Percentiles rank a stretch among this genome's conserved stretches.
Conservation (phyloP, 1,140 invertebrate species). For the Camponotus floridanus region DNA sequence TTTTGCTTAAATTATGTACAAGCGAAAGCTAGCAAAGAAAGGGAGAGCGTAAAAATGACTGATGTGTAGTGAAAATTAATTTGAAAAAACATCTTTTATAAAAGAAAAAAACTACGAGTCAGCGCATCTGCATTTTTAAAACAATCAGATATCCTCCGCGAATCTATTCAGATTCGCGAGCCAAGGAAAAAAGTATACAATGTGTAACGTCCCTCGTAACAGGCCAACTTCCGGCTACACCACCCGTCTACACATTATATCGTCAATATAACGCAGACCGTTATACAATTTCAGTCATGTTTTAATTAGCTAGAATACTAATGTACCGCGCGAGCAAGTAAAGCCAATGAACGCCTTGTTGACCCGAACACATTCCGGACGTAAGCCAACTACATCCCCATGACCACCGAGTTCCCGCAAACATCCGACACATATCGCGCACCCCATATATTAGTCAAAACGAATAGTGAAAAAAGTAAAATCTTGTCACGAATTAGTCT, state of each 20-base stretch:
- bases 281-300: constrained; percentile 75
- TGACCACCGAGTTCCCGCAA: constrained; percentile 36
- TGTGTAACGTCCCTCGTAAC: constrained; percentile 47
- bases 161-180: constrained; percentile 61
- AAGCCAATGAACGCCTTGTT: constrained; percentile 68
- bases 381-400: constrained; percentile 43
- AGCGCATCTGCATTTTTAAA: constrained; percentile 50
- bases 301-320: constrained; percentile 77
- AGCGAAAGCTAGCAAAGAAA: background rate
- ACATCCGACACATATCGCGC: constrained; percentile 57
- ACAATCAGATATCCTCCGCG: constrained; percentile 57
- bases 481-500: constrained; percentile 28
- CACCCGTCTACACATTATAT: constrained; percentile 39
- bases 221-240: constrained; percentile 51
- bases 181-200: constrained; percentile 64
- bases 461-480: constrained; percentile 35
- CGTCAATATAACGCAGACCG: constrained; percentile 62
- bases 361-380: constrained; percentile 65
- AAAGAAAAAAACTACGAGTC: background rate
- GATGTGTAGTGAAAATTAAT: constrained; percentile 7
- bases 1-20: constrained; percentile 5
- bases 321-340: constrained; percentile 74
- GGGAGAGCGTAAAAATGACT: constrained; percentile 5
- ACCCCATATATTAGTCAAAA: background rate
- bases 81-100: constrained; percentile 26